phyloP scores from a whole-genome alignment of 1,140 invertebrate genomes.

The Tetraneura akinire region DNA sequence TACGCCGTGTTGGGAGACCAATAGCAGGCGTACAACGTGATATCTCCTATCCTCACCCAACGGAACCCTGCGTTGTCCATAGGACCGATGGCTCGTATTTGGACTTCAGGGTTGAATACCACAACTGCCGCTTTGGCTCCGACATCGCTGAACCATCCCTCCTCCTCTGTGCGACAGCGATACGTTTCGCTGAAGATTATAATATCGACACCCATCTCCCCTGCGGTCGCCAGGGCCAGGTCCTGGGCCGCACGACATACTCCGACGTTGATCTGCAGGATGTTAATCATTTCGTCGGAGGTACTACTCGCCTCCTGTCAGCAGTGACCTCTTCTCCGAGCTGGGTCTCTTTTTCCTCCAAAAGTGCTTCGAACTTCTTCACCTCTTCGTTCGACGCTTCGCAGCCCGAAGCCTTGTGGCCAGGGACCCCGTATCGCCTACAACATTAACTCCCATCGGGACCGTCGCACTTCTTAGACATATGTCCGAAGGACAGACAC shows the following conservation, averaged over 20 bases:
- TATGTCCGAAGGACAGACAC: no score
- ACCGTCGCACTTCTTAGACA: no score
- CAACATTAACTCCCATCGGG: no score
- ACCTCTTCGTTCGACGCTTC: no score
- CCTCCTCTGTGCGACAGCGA: not conserved
- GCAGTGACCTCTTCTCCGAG: no score
- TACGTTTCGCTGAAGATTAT: not conserved
- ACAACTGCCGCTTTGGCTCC: not conserved
- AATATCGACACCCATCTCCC: not conserved
- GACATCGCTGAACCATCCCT: not conserved
- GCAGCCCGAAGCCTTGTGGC: no score
- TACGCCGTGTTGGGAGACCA: not conserved
- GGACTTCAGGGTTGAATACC: no score
- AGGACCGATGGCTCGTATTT: no score
- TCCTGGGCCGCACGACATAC: not conserved
- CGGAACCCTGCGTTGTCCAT: not conserved
- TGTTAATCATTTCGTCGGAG: not conserved
- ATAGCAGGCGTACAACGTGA: not conserved
- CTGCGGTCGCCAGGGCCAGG: not conserved
- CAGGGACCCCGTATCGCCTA: no score
- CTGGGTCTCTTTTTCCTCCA: no score
- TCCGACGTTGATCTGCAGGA: conserved; percentile 32
- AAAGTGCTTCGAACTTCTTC: no score
- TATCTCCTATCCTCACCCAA: not conserved
- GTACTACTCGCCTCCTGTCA: no score